phyloP scores from a whole-genome alignment of 2,888 invertebrate genomes.

The Lissocephala sabroskyi region DNA sequence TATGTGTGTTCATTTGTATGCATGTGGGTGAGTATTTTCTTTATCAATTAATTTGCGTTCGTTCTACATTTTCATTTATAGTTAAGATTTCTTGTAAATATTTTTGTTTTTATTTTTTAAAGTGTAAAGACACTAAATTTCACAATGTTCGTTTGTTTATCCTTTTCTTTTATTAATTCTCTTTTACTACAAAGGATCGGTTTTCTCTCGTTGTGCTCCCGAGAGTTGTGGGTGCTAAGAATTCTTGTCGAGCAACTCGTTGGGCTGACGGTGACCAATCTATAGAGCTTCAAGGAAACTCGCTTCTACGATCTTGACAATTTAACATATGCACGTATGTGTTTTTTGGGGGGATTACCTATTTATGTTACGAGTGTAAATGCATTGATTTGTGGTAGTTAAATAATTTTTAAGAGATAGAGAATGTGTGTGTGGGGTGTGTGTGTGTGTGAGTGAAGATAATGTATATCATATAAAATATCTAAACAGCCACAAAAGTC shows the following conservation, averaged over 20 bases:
- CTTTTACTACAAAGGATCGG: conserved; percentile 28
- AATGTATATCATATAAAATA: conserved; percentile 50
- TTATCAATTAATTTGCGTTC: conserved; percentile 1
- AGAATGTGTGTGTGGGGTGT: conserved; percentile 11
- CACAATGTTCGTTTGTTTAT: conserved; percentile 58
- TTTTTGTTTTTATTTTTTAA: conserved; percentile 37
- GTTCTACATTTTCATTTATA: conserved; percentile 34
- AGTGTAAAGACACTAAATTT: conserved; percentile 70
- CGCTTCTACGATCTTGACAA: background rate
- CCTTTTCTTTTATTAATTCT: conserved; percentile 19
- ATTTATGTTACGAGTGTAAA: no score
- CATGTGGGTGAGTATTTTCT: conserved; percentile 4
- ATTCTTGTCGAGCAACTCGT: conserved; percentile 2
- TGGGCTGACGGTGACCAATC: no score
- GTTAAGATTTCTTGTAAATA: conserved; percentile 20
- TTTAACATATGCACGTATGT: conserved; percentile 9
- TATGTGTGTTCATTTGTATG: conserved; percentile 30
- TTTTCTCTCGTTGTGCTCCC: background rate
- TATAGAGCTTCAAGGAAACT: no score
- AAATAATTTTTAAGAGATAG: no score
- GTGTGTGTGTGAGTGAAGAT: no score
- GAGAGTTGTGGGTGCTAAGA: background rate
- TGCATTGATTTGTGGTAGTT: no score
- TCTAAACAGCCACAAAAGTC: conserved; percentile 70
- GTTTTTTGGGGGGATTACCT: no score